These are phyloP conservation scores for Hydrotaea cyrtoneurina DNA, from an alignment of 2,888 invertebrate genomes.

Conservation along the genomic window DNA sequence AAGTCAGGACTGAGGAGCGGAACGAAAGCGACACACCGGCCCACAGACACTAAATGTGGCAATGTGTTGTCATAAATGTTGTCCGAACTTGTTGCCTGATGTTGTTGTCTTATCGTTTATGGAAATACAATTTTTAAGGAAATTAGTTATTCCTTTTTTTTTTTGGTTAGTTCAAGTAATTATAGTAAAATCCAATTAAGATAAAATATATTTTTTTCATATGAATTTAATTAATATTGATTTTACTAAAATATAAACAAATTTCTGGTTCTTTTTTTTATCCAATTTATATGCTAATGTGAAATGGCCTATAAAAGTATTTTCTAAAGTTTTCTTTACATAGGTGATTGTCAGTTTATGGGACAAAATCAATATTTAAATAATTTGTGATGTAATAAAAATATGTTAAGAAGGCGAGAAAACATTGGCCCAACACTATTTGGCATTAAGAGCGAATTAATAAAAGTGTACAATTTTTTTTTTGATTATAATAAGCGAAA, in stretches of 20 bases:
- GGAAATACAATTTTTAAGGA: background rate
- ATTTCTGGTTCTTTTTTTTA: background rate
- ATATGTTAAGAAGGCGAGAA: background rate
- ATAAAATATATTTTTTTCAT: background rate
- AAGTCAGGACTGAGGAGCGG: background rate
- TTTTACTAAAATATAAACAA: background rate
- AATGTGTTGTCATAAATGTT: slow-evolving; percentile 7
- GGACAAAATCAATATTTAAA: background rate
- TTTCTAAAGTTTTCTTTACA: background rate
- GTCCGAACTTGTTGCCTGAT: background rate
- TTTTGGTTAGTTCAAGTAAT: background rate
- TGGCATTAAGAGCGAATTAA: too few relatives aligned
- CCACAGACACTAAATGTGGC: background rate
- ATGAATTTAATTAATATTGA: slow-evolving; percentile 22
- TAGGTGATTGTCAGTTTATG: slow-evolving; percentile 2
- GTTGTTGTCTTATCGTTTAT: slow-evolving; percentile 6
- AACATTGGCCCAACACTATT: background rate
- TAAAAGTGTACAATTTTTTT: too few relatives aligned
- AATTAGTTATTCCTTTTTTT: background rate
- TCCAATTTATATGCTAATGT: slow-evolving; percentile 33
- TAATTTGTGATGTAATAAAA: slow-evolving; percentile 7
- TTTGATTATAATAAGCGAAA: too few relatives aligned
- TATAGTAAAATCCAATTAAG: slow-evolving; percentile 18
- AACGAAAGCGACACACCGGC: background rate
- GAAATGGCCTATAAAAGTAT: slow-evolving; percentile 15